Evolutionary conservation across 2,113 vertebrate genomes (phyloP), one percentile per base, ranked within the genome.

Genomic region (Cyprinodon variegatus): DNA sequence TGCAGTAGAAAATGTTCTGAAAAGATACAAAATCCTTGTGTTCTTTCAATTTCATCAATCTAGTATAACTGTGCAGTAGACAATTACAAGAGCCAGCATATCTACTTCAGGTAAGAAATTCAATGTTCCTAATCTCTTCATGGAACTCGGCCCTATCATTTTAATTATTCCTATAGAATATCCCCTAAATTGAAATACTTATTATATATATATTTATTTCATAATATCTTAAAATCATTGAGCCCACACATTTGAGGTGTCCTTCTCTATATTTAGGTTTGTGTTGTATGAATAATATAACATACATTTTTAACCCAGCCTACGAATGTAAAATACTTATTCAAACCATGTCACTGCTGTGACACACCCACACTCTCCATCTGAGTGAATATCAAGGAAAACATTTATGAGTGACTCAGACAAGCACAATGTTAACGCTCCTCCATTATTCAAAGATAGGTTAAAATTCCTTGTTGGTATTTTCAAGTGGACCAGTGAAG

Each of bases 381-480:
- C 4, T 15, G n/a, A 11, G 5, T 61, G 50, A 72, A 72, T 38
- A 41, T 36, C 11, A 61, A 48, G 17, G 41, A 12, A 50, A 46
- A 10, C 3, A 11, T 11, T 38, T 4, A 46, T 37, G 46, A 43
- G n/a, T 38, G 46, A 10, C 12, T 38, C 10, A 46, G 29, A 68
- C 61, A 39, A 36, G 73, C 11, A 11, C 73, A 65, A 22, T 48
- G 36, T 60, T 60, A 39, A 36, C 17, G 7, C 65, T 53, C 43
- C 11, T 76, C 48, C 29, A 61, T 76, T 39, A 65, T 65, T 15
- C 43, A n/a, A 43, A 59, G 53, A 61, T 61, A 45, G 22, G 38
- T 65, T 53, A 65, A 67, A 64, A 65, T 61, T 72, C 22, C 60
- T 45, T 76, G 60, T 68, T 76, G 20, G 41, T 57, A 17, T 15